Conservation (phyloP, 2,113 vertebrate species). For the Ageneiosus marmoratus region DNA sequence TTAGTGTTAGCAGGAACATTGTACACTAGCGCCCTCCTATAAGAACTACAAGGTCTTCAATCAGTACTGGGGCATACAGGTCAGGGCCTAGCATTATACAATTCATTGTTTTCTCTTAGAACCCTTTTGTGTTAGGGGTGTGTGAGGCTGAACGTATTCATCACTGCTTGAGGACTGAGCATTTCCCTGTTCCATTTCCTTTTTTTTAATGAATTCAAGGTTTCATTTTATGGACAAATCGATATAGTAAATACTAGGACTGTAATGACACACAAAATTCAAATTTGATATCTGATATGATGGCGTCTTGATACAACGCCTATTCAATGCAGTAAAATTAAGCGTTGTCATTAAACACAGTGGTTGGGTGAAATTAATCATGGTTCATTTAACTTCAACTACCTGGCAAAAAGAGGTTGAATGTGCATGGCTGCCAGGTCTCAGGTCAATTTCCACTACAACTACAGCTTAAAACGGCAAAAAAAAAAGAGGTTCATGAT, state of each 20-base stretch:
- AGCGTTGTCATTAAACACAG: not conserved
- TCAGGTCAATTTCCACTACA: not conserved
- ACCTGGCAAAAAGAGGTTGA: not conserved
- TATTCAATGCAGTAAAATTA: not conserved
- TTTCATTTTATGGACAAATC: not conserved
- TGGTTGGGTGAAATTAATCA: not conserved
- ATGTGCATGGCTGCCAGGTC: not conserved
- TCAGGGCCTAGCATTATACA: slow-evolving; percentile 27
- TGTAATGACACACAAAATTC: not conserved
- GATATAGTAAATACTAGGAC: not conserved
- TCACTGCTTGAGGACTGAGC: slow-evolving; percentile 3
- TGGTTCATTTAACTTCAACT: not conserved
- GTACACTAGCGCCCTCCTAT: not conserved
- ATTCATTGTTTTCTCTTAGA: slow-evolving; percentile 18
- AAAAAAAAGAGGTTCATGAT: not conserved
- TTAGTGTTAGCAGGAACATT: slow-evolving; percentile 7
- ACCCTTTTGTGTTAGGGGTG: not conserved
- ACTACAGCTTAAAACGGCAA: not conserved
- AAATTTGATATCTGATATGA: not conserved
- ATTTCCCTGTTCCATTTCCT: too few relatives aligned
- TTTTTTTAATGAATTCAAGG: not conserved
- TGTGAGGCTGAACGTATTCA: slow-evolving; percentile 12
- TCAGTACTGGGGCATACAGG: slow-evolving; percentile 25
- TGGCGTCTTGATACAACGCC: not conserved
- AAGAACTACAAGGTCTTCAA: slow-evolving; percentile 30